Evolutionary conservation across 2,888 invertebrate genomes (phyloP), one percentile per base, ranked within the genome.

Genomic region (Tolmerus cingulatus): DNA sequence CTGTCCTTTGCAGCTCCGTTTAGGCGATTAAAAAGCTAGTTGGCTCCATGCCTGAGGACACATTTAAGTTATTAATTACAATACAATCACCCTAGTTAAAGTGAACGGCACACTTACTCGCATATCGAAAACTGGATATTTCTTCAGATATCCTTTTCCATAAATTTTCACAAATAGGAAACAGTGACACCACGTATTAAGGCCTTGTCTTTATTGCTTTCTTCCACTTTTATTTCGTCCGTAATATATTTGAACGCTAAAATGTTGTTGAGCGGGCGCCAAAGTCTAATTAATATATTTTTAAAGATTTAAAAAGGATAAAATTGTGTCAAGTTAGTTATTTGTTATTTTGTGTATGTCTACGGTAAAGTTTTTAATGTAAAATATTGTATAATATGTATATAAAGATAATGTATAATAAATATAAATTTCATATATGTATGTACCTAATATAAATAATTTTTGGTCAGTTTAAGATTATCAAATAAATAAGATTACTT

Each of bases 61-160:
- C 40, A 23, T 78, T 78, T 43, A 40, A 78, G 23, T 78, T 78
- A 78, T 43, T 78, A 78, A 78, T 78, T 37, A 23, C 78, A 66
- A 66, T 66, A 43, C 78, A 78, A 78, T 78, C 40, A 19, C 43
- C 23, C 19, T 19, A 23, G 23, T 78, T 37, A 34, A 8, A 77
- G 30, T 7, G 74, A 14, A 74, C 0, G n/a, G 12, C 27, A 66
- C 66, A 66, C 23, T 66, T 16, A n/a, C n/a, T n/a, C n/a, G n/a
- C n/a, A 51, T 51, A 51, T 51, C n/a, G 51, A 51, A 51, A n/a
- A 51, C 51, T 4, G 51, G 51, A 19, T 51, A n/a, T 7, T 51
- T 19, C 51, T 51, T 19, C 16, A 5, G 51, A 51, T 51, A 51
- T n/a, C 51, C 51, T 51, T 51, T 51, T 16, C 51, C 7, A 51